These are phyloP conservation scores for Linnaemya vulpina DNA, from an alignment of 2,888 invertebrate genomes.

Conservation along the genomic window DNA sequence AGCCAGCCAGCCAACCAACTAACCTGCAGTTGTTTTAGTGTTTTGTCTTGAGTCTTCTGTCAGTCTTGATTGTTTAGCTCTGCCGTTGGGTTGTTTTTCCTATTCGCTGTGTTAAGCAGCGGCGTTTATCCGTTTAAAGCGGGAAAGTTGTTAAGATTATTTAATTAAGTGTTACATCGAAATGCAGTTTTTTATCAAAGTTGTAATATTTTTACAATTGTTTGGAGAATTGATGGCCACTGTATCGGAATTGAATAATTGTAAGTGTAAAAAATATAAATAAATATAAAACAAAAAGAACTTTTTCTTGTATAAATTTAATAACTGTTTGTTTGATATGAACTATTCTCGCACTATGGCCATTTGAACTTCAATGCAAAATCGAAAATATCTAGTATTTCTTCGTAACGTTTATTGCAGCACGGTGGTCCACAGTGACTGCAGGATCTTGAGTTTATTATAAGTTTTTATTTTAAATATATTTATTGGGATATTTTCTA, in stretches of 20 bases:
- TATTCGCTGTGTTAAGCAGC: not conserved
- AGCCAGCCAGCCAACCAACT: slow-evolving; percentile 31
- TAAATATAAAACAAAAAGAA: not conserved
- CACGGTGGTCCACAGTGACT: too few relatives aligned
- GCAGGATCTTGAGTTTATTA: too few relatives aligned
- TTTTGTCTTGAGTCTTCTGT: slow-evolving; percentile 52
- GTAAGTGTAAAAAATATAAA: slow-evolving; percentile 76
- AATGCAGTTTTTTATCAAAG: slow-evolving; percentile 42
- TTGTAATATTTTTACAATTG: slow-evolving; percentile 64
- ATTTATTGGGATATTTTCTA: too few relatives aligned
- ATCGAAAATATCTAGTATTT: too few relatives aligned
- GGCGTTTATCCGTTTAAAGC: not conserved
- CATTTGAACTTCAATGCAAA: too few relatives aligned
- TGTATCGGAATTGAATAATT: slow-evolving; percentile 80
- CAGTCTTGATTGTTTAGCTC: slow-evolving; percentile 61
- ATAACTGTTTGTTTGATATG: too few relatives aligned
- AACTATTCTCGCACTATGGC: too few relatives aligned
- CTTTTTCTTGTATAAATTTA: too few relatives aligned
- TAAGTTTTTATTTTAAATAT: too few relatives aligned
- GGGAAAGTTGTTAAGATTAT: slow-evolving; percentile 13
- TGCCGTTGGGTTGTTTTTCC: slow-evolving; percentile 57
- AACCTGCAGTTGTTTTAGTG: slow-evolving; percentile 36
- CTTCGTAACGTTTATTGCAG: too few relatives aligned
- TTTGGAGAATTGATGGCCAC: slow-evolving; percentile 75
- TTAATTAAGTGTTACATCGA: not conserved